phyloP scores from a whole-genome alignment of 2,797 vertebrate genomes.

The Channa striata region DNA sequence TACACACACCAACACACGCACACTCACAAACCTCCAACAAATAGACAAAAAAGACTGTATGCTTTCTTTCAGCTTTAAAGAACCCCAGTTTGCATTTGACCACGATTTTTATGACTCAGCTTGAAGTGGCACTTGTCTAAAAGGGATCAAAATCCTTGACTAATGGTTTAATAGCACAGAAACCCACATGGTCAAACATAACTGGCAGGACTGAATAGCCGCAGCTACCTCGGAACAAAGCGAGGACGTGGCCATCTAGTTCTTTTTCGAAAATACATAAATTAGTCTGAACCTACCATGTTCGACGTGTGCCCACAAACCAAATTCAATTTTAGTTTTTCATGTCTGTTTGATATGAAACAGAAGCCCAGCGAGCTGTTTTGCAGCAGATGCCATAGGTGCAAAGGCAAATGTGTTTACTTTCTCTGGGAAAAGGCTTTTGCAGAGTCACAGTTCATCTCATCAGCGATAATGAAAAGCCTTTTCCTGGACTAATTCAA shows the following conservation, averaged over 20 bases:
- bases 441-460: slow-evolving; percentile 62
- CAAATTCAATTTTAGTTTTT: slow-evolving; percentile 23
- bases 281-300: slow-evolving; percentile 22
- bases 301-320: slow-evolving; percentile 22
- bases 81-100: slow-evolving; percentile 54
- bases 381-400: slow-evolving; percentile 23
- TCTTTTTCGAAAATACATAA: slow-evolving; percentile 7
- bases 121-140: slow-evolving; percentile 58
- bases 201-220: slow-evolving; percentile 26
- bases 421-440: slow-evolving; percentile 36
- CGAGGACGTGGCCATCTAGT: slow-evolving; percentile 14
- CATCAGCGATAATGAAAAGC: slow-evolving; percentile 50
- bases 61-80: slow-evolving; percentile 44
- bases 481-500: slow-evolving; percentile 56
- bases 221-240: slow-evolving; percentile 8
- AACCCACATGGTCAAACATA: slow-evolving; percentile 24
- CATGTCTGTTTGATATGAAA: slow-evolving; percentile 29
- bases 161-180: slow-evolving; percentile 56
- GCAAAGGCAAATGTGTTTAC: slow-evolving; percentile 52
- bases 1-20: neutral
- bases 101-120: slow-evolving; percentile 44
- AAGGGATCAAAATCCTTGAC: slow-evolving; percentile 50
- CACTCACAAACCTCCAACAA: slow-evolving; percentile 24
- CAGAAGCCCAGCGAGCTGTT: slow-evolving; percentile 26
- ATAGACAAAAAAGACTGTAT: slow-evolving; percentile 29